Evolutionary conservation across 2,113 vertebrate species (phyloP).

Genomic region (Oryzias javanicus): DNA sequence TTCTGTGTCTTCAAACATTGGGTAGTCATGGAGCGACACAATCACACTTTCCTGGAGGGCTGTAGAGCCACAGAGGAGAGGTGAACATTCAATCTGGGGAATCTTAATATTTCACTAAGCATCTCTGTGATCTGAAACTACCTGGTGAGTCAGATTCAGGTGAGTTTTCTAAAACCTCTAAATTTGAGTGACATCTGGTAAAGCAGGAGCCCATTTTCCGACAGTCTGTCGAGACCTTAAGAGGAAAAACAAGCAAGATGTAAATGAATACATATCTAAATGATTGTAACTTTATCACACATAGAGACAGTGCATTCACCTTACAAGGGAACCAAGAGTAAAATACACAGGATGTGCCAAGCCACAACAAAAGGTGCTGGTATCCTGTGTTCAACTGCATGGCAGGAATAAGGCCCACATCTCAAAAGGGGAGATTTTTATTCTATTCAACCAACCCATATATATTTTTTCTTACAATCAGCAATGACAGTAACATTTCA

Average conservation of each 20-base stretch:
- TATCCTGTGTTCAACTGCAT: constrained; percentile 38
- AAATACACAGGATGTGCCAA: constrained; percentile 37
- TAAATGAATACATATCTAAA: too few relatives aligned
- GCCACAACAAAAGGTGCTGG: constrained; percentile 43
- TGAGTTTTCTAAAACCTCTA: constrained; percentile 32
- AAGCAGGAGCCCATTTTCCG: constrained; percentile 65
- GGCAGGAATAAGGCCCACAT: neutral
- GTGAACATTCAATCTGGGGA: neutral
- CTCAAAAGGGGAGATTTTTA: neutral
- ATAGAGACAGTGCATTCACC: neutral
- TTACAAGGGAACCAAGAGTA: constrained; percentile 3
- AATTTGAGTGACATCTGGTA: constrained; percentile 33
- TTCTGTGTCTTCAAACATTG: constrained; percentile 35
- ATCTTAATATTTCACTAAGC: neutral
- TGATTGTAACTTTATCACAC: neutral
- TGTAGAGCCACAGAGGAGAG: constrained; percentile 40
- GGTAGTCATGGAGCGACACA: constrained; percentile 81
- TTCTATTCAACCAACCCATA: neutral
- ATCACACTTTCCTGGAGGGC: constrained; percentile 52
- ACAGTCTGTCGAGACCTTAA: neutral
- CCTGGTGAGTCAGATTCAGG: constrained; percentile 27
- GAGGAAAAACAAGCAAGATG: neutral
- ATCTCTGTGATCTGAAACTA: constrained; percentile 5
- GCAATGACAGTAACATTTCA: too few relatives aligned
- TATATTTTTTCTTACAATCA: neutral